phyloP scores from a whole-genome alignment of 2,888 invertebrate species.

The Drosophila atroscutellata region DNA sequence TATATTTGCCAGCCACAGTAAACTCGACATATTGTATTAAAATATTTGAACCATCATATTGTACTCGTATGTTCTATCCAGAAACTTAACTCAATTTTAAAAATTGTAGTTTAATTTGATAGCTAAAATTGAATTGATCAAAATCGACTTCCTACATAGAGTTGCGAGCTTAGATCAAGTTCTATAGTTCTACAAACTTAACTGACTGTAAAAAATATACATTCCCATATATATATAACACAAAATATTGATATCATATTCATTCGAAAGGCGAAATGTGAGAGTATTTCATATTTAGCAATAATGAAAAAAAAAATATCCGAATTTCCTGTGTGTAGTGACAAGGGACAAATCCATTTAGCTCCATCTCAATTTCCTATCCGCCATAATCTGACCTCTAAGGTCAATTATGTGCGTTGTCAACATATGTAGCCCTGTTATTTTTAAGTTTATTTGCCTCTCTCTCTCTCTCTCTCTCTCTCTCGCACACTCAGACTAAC shows the following conservation, averaged over 20 bases:
- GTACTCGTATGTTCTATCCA: too few relatives aligned
- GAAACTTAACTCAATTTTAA: too few relatives aligned
- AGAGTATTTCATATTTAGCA: not conserved
- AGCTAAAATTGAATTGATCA: not conserved
- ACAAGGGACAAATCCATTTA: not conserved
- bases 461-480: constrained; percentile 36
- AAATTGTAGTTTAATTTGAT: not conserved
- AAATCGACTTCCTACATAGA: not conserved
- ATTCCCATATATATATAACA: too few relatives aligned
- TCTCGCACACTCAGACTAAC: not conserved
- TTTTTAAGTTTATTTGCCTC: constrained; percentile 48
- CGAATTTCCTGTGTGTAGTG: not conserved
- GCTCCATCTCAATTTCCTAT: not conserved
- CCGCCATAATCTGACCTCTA: constrained; percentile 2
- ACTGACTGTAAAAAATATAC: not conserved
- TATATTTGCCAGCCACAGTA: not conserved
- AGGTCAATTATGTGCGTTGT: constrained; percentile 57
- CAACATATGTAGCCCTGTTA: constrained; percentile 53
- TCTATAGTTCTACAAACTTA: not conserved
- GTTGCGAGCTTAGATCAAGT: not conserved
- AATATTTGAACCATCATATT: not conserved
- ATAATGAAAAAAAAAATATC: not conserved
- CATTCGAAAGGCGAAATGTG: not conserved
- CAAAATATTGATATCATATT: not conserved
- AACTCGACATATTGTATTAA: not conserved